A percentile compares a stretch with the other conserved stretches of the same genome.
Evolutionary conservation across 2,888 invertebrate species (phyloP).

Genomic region (Apodemia arnacis): DNA sequence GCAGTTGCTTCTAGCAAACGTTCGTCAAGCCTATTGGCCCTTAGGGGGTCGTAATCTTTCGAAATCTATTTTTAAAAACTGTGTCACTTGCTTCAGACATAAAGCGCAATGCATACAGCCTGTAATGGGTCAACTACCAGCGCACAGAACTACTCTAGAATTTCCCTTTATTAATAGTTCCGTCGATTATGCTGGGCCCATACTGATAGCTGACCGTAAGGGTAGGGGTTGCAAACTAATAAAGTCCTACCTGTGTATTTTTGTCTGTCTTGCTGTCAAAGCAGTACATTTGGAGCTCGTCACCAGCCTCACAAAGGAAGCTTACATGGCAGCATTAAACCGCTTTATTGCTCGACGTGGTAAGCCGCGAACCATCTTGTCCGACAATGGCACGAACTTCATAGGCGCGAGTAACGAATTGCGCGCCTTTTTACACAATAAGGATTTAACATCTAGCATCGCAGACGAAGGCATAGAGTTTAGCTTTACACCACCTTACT

Average conservation of each 20-base stretch:
- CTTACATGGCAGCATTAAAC: conserved; percentile 54
- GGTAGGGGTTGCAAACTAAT: conserved; percentile 36
- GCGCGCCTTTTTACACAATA: background rate
- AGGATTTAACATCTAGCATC: background rate
- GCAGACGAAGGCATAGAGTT: conserved; percentile 52
- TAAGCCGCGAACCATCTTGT: conserved; percentile 36
- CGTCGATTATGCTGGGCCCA: conserved; percentile 67
- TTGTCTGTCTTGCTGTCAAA: conserved; percentile 3
- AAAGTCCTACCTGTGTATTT: conserved; percentile 37
- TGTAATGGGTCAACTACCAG: background rate
- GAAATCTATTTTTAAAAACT: too few species aligned
- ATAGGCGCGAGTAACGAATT: conserved; percentile 45
- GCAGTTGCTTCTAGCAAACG: background rate
- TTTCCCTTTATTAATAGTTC: conserved; percentile 54
- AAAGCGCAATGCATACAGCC: too few species aligned
- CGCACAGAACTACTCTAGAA: conserved; percentile 8
- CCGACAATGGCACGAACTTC: conserved; percentile 46
- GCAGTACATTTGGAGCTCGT: conserved; percentile 36
- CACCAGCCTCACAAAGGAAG: conserved; percentile 27
- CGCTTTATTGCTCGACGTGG: conserved; percentile 53
- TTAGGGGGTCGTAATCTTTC: too few species aligned
- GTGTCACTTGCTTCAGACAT: too few species aligned
- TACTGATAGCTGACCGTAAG: conserved; percentile 45
- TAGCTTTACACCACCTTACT: conserved; percentile 71
- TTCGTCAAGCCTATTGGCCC: too few species aligned